Conservation (phyloP, 2,888 invertebrate species). For the Plutella xylostella region DNA sequence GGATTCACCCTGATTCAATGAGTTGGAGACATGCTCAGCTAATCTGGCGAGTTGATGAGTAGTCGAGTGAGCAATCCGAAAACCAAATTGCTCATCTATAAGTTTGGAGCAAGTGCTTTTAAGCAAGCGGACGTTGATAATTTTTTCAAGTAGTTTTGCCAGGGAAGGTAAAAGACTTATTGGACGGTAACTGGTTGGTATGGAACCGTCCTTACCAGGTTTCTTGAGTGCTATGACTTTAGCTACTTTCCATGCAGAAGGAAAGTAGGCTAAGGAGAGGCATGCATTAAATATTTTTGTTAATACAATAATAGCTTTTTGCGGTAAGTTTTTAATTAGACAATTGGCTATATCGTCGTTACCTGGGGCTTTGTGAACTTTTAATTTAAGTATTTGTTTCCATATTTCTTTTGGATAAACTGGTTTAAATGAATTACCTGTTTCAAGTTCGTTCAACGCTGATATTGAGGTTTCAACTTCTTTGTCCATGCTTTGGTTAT, state of each 20-base stretch:
- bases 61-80: neutral
- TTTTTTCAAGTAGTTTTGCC: conserved; percentile 12
- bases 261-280: conserved; percentile 7
- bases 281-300: conserved; percentile 12
- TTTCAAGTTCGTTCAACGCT: too few relatives aligned
- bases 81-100: neutral
- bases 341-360: conserved; percentile 7
- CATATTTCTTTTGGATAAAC: conserved; percentile 1
- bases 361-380: conserved; percentile 8
- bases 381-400: conserved; percentile 2
- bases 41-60: neutral
- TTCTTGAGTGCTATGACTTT: conserved; percentile 10
- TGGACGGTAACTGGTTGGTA: conserved; percentile 11
- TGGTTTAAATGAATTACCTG: neutral
- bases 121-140: conserved; percentile 6
- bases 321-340: conserved; percentile 10
- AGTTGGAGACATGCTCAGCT: neutral
- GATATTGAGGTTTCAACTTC: too few relatives aligned
- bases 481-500: too few relatives aligned
- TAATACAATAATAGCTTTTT: conserved; percentile 8
- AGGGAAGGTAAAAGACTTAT: conserved; percentile 11
- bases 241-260: conserved; percentile 7
- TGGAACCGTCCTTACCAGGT: conserved; percentile 3
- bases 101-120: neutral
- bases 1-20: neutral